Percentiles rank a stretch among this genome's conserved stretches.
phyloP scores from a whole-genome alignment of 2,113 vertebrate genomes.

The Myiagra hebetior region DNA sequence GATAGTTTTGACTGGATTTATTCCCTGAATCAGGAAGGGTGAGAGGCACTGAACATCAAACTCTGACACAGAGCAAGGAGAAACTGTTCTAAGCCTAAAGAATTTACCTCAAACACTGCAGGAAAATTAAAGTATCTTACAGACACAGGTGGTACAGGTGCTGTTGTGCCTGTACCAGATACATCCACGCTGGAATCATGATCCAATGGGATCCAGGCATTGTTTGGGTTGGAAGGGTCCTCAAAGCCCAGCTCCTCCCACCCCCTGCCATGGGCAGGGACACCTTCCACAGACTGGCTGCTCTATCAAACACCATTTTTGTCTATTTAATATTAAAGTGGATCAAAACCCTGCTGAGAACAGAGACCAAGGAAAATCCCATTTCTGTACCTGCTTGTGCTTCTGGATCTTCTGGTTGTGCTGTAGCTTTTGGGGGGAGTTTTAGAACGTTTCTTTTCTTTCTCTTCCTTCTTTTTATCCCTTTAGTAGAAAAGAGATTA shows the following conservation, averaged over 20 bases:
- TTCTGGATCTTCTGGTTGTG: slow-evolving; percentile 90
- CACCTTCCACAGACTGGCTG: not conserved
- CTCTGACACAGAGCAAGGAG: not conserved
- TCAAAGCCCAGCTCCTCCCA: not conserved
- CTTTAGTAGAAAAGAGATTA: slow-evolving; percentile 59
- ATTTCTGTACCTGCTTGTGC: slow-evolving; percentile 84
- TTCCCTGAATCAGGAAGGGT: not conserved
- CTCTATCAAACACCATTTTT: not conserved
- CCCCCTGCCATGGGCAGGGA: not conserved
- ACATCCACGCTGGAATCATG: accelerated
- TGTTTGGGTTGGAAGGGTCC: not conserved
- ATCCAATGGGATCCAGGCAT: not conserved
- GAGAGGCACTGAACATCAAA: not conserved
- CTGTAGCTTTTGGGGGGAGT: slow-evolving; percentile 98
- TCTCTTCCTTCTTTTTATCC: slow-evolving; percentile 96
- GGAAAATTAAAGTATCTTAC: accelerated
- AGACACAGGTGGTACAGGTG: not conserved
- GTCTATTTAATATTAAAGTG: not conserved
- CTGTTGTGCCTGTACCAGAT: not conserved
- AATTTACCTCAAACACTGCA: not conserved
- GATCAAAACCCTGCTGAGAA: not conserved
- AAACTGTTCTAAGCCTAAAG: not conserved
- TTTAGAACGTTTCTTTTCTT: slow-evolving; percentile 94
- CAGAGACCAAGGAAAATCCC: accelerated
- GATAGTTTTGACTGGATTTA: not conserved